Percentiles rank a stretch among this genome's conserved stretches.
These are phyloP conservation scores for Tetanocera ferruginea DNA, from an alignment of 2,888 invertebrate genomes.

Conservation along the genomic window DNA sequence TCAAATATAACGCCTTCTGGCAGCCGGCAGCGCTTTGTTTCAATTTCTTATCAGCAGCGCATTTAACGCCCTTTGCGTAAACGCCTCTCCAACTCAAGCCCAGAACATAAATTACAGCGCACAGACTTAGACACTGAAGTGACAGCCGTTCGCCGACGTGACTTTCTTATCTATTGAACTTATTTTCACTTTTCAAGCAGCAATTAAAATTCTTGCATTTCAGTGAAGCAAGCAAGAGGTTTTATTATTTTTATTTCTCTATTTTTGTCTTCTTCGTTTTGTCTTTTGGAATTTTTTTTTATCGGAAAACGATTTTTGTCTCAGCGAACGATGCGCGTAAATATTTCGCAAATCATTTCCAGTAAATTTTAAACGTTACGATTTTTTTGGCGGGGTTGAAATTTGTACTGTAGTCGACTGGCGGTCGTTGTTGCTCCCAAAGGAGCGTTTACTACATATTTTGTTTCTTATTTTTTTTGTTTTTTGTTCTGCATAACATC, in stretches of 20 bases:
- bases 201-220: conserved; percentile 47
- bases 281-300: not conserved
- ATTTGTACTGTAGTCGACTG: conserved; percentile 22
- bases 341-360: conserved; percentile 24
- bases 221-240: not conserved
- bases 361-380: conserved; percentile 2
- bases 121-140: not conserved
- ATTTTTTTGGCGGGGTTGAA: not conserved
- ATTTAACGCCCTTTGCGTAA: not conserved
- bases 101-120: not conserved
- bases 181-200: conserved; percentile 48
- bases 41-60: conserved; percentile 1
- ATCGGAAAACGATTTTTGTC: not conserved
- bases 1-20: not conserved
- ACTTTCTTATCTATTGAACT: conserved; percentile 52
- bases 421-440: not conserved
- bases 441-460: not conserved
- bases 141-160: conserved; percentile 42
- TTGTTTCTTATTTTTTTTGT: not conserved
- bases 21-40: conserved; percentile 5
- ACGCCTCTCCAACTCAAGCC: not conserved
- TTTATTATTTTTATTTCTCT: not conserved
- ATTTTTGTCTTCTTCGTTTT: not conserved
- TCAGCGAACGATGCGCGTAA: not conserved
- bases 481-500: not conserved